phyloP scores from a whole-genome alignment of 2,113 vertebrate genomes.

The Brienomyrus brachyistius region DNA sequence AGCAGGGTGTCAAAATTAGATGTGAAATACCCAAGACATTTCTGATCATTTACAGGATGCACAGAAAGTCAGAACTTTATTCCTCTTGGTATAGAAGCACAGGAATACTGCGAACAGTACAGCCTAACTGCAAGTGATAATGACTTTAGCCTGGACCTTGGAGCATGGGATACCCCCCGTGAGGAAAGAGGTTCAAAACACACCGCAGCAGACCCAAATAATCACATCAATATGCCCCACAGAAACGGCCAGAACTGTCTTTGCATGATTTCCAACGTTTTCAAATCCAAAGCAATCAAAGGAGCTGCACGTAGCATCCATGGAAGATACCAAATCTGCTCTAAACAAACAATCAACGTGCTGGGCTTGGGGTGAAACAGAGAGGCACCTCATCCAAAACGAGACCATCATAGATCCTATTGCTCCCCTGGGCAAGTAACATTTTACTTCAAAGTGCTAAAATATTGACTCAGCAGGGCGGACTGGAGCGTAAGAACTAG shows the following conservation, averaged over 20 bases:
- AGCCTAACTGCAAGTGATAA: background rate
- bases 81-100: background rate
- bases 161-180: background rate
- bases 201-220: background rate
- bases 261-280: background rate
- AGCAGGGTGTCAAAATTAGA: background rate
- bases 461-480: slow-evolving; percentile 4
- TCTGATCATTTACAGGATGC: background rate
- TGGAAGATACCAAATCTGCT: background rate
- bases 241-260: background rate
- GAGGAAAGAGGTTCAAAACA: background rate
- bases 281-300: background rate
- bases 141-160: background rate
- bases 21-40: background rate
- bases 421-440: background rate
- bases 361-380: background rate
- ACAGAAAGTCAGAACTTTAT: background rate
- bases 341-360: background rate
- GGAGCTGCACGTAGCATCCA: background rate
- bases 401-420: background rate
- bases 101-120: background rate
- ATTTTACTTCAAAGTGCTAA: background rate
- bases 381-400: background rate
- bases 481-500: background rate
- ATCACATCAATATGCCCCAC: background rate